Conservation (phyloP, 2,888 invertebrate species). For the Dermolepida albohirtum region DNA sequence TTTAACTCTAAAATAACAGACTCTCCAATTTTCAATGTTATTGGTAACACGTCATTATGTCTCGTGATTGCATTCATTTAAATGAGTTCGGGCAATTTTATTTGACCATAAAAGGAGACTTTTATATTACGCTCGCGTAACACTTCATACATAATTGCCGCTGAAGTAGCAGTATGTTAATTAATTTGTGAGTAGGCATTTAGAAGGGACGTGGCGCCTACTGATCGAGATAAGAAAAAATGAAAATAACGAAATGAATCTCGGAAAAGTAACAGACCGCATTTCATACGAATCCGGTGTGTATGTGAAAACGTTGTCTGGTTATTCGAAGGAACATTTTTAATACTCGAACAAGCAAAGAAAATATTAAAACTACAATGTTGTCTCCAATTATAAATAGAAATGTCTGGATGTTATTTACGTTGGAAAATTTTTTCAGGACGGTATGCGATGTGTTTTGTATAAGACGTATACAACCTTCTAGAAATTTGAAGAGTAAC, state of each 20-base stretch:
- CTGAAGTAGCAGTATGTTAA: slow-evolving; percentile 19
- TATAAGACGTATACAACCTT: slow-evolving; percentile 10
- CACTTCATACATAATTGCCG: slow-evolving; percentile 14
- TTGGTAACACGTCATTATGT: slow-evolving; percentile 1
- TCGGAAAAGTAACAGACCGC: background rate
- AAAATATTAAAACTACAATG: slow-evolving; percentile 6
- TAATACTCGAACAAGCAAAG: background rate
- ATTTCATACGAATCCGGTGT: background rate
- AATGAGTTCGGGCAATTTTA: background rate
- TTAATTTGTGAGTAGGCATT: slow-evolving; percentile 17
- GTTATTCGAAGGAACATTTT: slow-evolving; percentile 7
- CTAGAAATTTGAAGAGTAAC: slow-evolving; percentile 9
- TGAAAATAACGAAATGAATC: background rate
- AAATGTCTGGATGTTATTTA: slow-evolving; percentile 35
- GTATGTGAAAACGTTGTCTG: background rate
- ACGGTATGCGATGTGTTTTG: slow-evolving; percentile 2
- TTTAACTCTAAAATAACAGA: no score
- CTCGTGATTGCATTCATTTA: slow-evolving; percentile 16
- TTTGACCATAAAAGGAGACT: slow-evolving; percentile 35
- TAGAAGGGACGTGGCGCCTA: slow-evolving; percentile 21
- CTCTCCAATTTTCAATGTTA: background rate
- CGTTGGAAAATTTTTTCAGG: slow-evolving; percentile 24
- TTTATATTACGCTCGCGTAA: slow-evolving; percentile 27
- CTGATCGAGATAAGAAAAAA: slow-evolving; percentile 3
- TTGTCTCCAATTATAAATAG: slow-evolving; percentile 35